Percentiles rank a stretch among this genome's conserved stretches.
Evolutionary conservation across 2,113 vertebrate species (phyloP).

Genomic region (Rhadina sibilatrix): DNA sequence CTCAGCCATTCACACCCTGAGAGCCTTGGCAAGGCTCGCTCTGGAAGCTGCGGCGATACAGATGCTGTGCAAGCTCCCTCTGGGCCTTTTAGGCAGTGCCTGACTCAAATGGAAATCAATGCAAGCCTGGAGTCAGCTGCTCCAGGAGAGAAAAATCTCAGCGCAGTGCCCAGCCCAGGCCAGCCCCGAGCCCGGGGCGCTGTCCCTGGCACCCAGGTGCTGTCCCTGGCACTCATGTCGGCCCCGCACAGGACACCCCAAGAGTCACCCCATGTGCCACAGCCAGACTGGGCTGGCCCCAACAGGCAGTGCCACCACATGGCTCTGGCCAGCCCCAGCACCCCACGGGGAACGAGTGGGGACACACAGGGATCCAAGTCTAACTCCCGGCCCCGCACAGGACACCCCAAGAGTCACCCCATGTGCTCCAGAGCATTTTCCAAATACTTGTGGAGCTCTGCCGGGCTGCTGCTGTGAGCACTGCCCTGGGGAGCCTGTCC

Average conservation of each 20-base stretch:
- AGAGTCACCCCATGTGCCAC: too few species aligned
- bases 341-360: fast-evolving
- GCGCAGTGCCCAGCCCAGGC: not conserved
- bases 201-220: not conserved
- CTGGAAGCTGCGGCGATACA: slow-evolving; percentile 27
- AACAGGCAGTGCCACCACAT: not conserved
- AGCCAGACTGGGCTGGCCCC: not conserved
- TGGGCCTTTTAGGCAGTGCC: slow-evolving; percentile 28
- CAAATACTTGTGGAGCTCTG: not conserved
- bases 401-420: not conserved
- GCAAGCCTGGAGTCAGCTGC: not conserved
- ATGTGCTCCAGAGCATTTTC: fast-evolving
- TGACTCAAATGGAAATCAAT: slow-evolving; percentile 60
- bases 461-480: not conserved
- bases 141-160: not conserved
- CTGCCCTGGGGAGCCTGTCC: not conserved
- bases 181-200: not conserved
- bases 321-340: too few species aligned
- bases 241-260: too few species aligned
- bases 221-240: too few species aligned
- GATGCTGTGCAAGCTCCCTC: slow-evolving; percentile 33
- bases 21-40: not conserved
- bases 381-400: not conserved
- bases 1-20: not conserved
- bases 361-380: not conserved